Conservation (phyloP, 1,140 invertebrate genomes). For the Procambarus virginalis region DNA sequence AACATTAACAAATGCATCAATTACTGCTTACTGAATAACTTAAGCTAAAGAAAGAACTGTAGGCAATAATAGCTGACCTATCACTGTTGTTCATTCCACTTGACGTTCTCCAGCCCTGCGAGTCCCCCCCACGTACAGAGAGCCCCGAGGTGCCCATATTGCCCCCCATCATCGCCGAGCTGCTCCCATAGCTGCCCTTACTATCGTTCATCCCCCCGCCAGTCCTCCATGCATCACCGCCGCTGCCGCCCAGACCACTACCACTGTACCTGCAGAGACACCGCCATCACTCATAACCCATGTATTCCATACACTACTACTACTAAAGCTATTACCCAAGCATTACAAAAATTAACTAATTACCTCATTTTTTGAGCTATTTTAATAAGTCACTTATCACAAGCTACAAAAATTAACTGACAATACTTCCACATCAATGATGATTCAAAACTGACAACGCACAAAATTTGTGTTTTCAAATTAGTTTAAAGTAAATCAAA, state of each 20-base stretch:
- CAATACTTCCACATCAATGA: too few relatives aligned
- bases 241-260: constrained; percentile 42
- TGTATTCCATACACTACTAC: not conserved
- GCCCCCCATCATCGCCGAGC: constrained; percentile 48
- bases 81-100: constrained; percentile 16
- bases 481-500: too few relatives aligned
- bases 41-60: not conserved
- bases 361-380: too few relatives aligned
- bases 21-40: not conserved
- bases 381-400: too few relatives aligned
- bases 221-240: constrained; percentile 46
- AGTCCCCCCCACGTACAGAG: constrained; percentile 40
- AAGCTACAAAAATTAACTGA: too few relatives aligned
- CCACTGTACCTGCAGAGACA: constrained; percentile 49
- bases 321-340: not conserved
- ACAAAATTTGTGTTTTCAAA: too few relatives aligned
- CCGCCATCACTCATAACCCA: not conserved
- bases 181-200: constrained; percentile 51
- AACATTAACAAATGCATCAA: not conserved
- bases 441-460: too few relatives aligned
- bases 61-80: constrained; percentile 31
- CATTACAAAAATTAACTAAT: not conserved
- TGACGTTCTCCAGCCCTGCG: constrained; percentile 47
- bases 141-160: constrained; percentile 41
- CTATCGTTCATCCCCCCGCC: constrained; percentile 48